Evolutionary conservation across 2,113 vertebrate genomes (phyloP), one percentile per base, ranked within the genome.

Genomic region (Vombatus ursinus): DNA sequence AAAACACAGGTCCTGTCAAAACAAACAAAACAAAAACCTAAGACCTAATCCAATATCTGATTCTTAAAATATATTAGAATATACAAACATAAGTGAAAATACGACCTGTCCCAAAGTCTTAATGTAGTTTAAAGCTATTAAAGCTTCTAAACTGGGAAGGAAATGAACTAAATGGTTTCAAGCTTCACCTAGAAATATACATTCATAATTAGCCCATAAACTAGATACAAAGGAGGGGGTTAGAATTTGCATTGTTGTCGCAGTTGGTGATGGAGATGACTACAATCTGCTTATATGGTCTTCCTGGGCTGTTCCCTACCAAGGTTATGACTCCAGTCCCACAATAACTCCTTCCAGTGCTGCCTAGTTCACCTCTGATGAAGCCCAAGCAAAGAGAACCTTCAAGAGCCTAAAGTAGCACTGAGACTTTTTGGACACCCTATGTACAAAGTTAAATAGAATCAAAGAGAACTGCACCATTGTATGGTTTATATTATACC

Each of bases 111-210:
- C 31, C 31, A 37, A 68, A 68, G 11, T 68, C 31, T 37, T 68
- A 16, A 12, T 16, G 12, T 31, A 37, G 31, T 37, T 68, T 68
- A 68, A 37, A 37, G 31, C 11, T 68, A 68, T 14, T 68, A 4
- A 37, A 68, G 8, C 11, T 19, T 24, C 92, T 93, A 68, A 95
- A 95, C 51, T 51, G 53, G 49, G 47, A 92, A 96, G 91, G 61
- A 95, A 96, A 95, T 95, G 89, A 96, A 96, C 61, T 96, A 51
- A 25, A 61, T 93, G 53, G 96, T 93, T 97, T 96, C 53, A 93
- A 51, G 14, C n/a, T 96, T 95, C 47, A 95, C 51, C n/a, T 94
- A 24, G 92, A 96, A 97, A 92, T 51, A 9, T 31, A 92, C 37
- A 48, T 93, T 90, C 90, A 93, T 93, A 9, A 48, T 96, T 96